Conservation (phyloP, 2,888 invertebrate genomes). For the Coelinius sp. region DNA sequence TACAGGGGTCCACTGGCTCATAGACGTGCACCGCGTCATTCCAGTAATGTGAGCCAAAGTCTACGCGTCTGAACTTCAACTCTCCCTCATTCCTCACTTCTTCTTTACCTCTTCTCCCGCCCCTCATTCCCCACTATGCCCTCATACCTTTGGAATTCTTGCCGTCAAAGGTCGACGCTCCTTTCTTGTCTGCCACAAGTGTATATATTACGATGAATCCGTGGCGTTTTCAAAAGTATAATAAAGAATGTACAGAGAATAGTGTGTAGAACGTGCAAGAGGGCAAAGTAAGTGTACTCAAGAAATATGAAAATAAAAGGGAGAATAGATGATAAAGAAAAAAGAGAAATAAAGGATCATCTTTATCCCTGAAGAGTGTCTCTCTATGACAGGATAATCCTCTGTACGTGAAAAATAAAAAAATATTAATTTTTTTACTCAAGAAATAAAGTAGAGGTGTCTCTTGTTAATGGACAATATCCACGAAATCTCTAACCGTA, state of each 20-base stretch:
- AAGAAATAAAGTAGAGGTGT: background rate
- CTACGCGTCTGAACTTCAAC: slow-evolving; percentile 32
- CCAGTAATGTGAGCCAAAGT: slow-evolving; percentile 36
- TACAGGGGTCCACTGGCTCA: slow-evolving; percentile 13
- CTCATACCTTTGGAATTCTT: slow-evolving; percentile 33
- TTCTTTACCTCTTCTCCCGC: too few relatives aligned
- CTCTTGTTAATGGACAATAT: background rate
- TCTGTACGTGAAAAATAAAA: background rate
- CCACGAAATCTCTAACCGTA: background rate
- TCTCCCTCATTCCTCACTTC: slow-evolving; percentile 30
- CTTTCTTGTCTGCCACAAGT: slow-evolving; percentile 43
- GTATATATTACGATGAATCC: slow-evolving; percentile 39
- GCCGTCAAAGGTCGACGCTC: slow-evolving; percentile 44
- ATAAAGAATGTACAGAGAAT: slow-evolving; percentile 49
- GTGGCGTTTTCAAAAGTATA: slow-evolving; percentile 42
- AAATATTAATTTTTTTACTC: background rate
- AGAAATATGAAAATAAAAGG: slow-evolving; percentile 30
- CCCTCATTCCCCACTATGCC: background rate
- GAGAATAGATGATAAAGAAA: background rate
- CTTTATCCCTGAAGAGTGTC: slow-evolving; percentile 37
- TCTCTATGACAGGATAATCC: slow-evolving; percentile 27
- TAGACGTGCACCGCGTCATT: slow-evolving; percentile 33
- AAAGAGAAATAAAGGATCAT: slow-evolving; percentile 28
- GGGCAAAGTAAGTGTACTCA: slow-evolving; percentile 44
- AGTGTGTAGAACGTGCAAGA: slow-evolving; percentile 40